Evolutionary conservation across 2,888 invertebrate species (phyloP).

Genomic region (Calameuta idolon): DNA sequence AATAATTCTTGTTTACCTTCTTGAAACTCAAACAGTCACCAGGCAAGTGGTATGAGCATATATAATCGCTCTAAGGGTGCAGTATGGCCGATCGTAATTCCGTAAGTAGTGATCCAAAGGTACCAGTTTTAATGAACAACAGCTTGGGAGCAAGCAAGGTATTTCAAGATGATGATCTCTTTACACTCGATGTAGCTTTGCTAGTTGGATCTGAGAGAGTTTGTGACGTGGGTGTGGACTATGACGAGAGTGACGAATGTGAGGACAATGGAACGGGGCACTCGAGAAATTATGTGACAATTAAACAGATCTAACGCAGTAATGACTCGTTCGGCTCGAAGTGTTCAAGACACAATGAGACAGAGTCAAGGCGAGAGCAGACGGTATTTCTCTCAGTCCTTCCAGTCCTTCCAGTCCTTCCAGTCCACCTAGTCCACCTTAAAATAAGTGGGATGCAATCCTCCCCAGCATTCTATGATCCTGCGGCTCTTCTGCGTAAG

Average conservation of each 20-base stretch:
- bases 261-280: constrained; percentile 25
- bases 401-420: not conserved
- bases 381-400: not conserved
- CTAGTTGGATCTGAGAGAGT: not conserved
- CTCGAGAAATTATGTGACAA: constrained; percentile 40
- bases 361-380: not conserved
- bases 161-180: constrained; percentile 13
- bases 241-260: not conserved
- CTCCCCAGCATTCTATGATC: not conserved
- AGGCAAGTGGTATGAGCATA: not conserved
- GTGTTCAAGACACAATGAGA: not conserved
- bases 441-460: not conserved
- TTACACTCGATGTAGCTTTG: constrained; percentile 19
- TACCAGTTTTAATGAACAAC: not conserved
- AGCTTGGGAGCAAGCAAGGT: not conserved
- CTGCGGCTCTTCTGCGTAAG: not conserved
- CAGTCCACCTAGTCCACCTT: not conserved
- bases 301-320: constrained; percentile 44
- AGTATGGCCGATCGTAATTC: not conserved
- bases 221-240: not conserved
- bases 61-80: not conserved
- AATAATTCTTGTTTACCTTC: not conserved
- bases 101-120: not conserved
- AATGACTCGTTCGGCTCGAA: constrained; percentile 27
- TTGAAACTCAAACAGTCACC: not conserved